These are phyloP conservation scores for Leptinotarsa texana DNA, from an alignment of 1,140 invertebrate genomes.

Conservation along the genomic window DNA sequence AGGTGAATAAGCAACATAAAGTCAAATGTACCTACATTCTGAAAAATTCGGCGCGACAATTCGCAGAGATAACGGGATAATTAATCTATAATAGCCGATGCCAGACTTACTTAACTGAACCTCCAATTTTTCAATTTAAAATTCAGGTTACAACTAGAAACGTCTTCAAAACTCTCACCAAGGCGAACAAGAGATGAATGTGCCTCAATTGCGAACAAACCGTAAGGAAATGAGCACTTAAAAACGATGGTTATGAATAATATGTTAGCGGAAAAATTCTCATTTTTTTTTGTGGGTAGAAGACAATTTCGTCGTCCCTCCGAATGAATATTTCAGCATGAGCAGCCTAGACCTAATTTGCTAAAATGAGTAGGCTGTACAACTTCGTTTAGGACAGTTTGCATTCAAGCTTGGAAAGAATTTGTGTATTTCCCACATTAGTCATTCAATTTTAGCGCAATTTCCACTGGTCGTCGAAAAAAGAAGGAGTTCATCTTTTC, in stretches of 20 bases:
- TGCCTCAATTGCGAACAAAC: neutral
- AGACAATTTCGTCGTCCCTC: neutral
- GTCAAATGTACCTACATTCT: too few relatives aligned
- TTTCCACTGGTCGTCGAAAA: too few relatives aligned
- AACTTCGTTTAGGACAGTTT: too few relatives aligned
- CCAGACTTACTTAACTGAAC: neutral
- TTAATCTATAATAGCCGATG: neutral
- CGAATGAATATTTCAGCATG: neutral
- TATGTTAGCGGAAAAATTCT: neutral
- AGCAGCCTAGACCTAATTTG: neutral
- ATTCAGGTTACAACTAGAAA: constrained; percentile 9
- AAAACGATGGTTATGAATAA: neutral
- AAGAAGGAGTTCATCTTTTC: too few relatives aligned
- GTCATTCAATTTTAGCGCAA: too few relatives aligned
- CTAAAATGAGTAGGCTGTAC: too few relatives aligned
- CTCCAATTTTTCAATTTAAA: constrained; percentile 14
- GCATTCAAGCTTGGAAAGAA: too few relatives aligned
- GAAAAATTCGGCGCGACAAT: neutral
- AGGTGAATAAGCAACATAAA: too few relatives aligned
- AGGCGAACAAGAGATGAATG: neutral
- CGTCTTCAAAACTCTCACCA: neutral
- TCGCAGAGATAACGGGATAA: constrained; percentile 4
- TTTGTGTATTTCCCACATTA: too few relatives aligned
- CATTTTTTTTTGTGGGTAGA: constrained; percentile 1
- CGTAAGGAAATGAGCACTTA: constrained; percentile 7